These are phyloP conservation scores for Brachionus rubens DNA, from an alignment of 1,140 invertebrate species.

Conservation along the genomic window DNA sequence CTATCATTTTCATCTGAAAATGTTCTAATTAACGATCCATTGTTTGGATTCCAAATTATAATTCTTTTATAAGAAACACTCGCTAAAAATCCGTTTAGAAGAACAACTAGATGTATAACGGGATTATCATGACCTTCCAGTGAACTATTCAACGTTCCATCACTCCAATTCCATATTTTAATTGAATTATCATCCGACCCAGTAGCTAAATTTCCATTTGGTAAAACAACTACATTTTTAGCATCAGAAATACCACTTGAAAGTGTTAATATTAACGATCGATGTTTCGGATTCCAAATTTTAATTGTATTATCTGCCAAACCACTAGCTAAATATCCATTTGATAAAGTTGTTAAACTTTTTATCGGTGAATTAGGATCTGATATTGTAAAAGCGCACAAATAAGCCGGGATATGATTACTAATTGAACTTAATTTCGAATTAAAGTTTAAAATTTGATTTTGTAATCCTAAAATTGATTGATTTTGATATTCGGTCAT, in stretches of 20 bases:
- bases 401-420: too few species aligned
- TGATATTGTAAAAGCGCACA: too few species aligned
- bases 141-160: too few species aligned
- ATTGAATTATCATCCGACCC: background rate
- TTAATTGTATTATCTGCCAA: background rate
- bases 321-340: background rate
- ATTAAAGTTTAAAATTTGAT: too few species aligned
- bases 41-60: conserved; percentile 17
- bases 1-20: background rate
- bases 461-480: too few species aligned
- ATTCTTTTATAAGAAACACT: background rate
- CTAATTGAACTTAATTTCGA: too few species aligned
- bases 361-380: too few species aligned
- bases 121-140: background rate
- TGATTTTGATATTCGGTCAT: too few species aligned
- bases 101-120: background rate
- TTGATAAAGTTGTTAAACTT: background rate
- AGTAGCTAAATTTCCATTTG: background rate
- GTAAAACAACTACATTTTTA: background rate
- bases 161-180: conserved; percentile 32
- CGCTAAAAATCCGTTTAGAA: background rate
- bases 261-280: background rate
- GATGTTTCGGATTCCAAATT: background rate
- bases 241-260: background rate
- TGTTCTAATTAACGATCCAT: background rate